Conservation (phyloP, 2,113 vertebrate species). For the Gadus macrocephalus region DNA sequence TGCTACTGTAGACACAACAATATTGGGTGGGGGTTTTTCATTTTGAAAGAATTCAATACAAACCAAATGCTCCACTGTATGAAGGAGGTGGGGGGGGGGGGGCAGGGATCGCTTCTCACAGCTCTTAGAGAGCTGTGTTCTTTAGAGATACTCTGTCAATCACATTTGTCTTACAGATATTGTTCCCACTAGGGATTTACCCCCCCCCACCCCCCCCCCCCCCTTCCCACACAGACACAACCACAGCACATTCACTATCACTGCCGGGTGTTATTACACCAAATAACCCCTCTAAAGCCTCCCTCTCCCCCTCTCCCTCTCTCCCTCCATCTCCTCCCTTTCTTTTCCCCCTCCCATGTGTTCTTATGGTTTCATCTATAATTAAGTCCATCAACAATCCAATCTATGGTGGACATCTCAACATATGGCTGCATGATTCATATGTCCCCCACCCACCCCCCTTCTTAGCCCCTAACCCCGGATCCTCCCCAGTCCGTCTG, state of each 20-base stretch:
- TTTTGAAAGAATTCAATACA: too few species aligned
- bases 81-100: neutral
- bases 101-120: slow-evolving; percentile 13
- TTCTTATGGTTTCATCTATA: slow-evolving; percentile 54
- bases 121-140: slow-evolving; percentile 29
- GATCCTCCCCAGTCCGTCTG: too few species aligned
- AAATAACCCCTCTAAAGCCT: neutral
- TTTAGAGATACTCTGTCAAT: neutral
- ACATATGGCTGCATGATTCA: slow-evolving; percentile 56
- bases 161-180: slow-evolving; percentile 39
- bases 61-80: too few species aligned
- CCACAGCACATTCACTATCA: slow-evolving; percentile 46
- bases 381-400: slow-evolving; percentile 65
- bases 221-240: too few species aligned
- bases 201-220: slow-evolving; percentile 11
- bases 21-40: too few species aligned
- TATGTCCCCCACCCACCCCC: slow-evolving; percentile 47
- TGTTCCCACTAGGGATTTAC: slow-evolving; percentile 48
- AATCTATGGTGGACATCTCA: slow-evolving; percentile 49
- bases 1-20: too few species aligned
- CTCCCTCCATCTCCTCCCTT: neutral
- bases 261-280: slow-evolving; percentile 30
- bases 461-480: slow-evolving; percentile 18
- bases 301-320: neutral
- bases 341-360: neutral